phyloP scores from a whole-genome alignment of 2,888 invertebrate species.

The Copidosoma aretas region DNA sequence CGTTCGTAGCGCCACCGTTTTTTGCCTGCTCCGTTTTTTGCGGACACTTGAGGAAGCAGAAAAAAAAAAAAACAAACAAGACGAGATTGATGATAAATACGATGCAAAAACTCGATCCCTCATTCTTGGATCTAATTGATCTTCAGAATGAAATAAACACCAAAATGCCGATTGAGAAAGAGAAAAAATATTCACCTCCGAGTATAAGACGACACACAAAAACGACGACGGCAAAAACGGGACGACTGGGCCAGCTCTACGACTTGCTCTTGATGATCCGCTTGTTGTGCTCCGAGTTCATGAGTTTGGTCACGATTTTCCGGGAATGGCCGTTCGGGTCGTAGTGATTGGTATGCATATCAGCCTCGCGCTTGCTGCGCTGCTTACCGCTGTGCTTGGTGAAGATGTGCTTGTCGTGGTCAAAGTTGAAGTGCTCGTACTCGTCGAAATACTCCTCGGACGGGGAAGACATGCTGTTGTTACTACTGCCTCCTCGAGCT shows the following conservation, averaged over 20 bases:
- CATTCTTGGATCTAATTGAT: neutral
- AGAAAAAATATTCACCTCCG: neutral
- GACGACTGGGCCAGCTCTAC: neutral
- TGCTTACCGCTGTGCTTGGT: conserved; percentile 90
- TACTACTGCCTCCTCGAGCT: neutral
- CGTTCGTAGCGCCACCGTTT: conserved; percentile 24
- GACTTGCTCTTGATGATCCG: conserved; percentile 63
- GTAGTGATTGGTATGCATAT: conserved; percentile 87
- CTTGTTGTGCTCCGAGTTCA: conserved; percentile 84
- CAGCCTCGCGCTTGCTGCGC: conserved; percentile 86
- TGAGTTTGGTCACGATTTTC: conserved; percentile 85
- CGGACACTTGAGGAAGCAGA: neutral
- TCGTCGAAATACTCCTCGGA: conserved; percentile 86
- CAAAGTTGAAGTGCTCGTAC: conserved; percentile 94
- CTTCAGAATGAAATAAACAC: neutral
- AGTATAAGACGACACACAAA: neutral
- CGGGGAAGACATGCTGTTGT: conserved; percentile 52
- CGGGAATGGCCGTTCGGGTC: conserved; percentile 93
- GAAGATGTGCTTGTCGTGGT: conserved; percentile 88
- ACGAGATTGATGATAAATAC: neutral
- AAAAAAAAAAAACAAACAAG: conserved; percentile 17
- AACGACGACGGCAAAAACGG: neutral
- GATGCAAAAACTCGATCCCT: neutral
- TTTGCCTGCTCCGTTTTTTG: neutral
- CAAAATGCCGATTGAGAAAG: neutral